These are phyloP conservation scores for Adelosebastes latens DNA, from an alignment of 2,797 vertebrate species.

Conservation along the genomic window DNA sequence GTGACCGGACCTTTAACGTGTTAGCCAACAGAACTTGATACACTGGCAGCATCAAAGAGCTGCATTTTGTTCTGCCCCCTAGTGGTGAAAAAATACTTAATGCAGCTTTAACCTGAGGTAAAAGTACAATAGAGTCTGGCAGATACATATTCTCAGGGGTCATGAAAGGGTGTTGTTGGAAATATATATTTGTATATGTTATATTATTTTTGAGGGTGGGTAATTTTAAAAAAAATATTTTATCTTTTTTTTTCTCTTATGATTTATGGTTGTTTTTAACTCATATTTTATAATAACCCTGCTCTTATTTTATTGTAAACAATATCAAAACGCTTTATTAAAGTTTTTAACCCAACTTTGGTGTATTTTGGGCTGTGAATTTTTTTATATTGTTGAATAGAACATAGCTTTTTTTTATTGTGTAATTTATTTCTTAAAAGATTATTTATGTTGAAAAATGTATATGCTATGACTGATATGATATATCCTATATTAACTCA, in stretches of 20 bases:
- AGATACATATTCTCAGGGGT: not conserved
- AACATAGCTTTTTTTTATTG: not conserved
- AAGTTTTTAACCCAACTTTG: not conserved
- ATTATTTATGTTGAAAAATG: not conserved
- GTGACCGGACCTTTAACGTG: not conserved
- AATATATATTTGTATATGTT: not conserved
- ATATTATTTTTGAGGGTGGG: not conserved
- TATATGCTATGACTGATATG: not conserved
- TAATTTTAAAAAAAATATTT: not conserved
- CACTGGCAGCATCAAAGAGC: not conserved
- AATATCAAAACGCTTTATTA: not conserved
- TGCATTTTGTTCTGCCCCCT: not conserved
- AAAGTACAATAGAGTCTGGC: not conserved
- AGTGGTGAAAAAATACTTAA: not conserved
- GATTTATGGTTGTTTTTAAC: not conserved
- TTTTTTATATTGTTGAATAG: too few relatives aligned
- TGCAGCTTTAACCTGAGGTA: not conserved
- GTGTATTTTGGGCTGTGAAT: not conserved
- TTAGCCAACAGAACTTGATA: not conserved
- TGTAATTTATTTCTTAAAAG: not conserved
- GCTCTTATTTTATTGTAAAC: not conserved
- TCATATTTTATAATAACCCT: not conserved
- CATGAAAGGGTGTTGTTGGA: not conserved
- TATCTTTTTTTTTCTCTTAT: not conserved
- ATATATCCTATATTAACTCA: not conserved